A percentile compares a stretch with the other conserved stretches of the same genome.
Evolutionary conservation across 2,797 vertebrate genomes (phyloP).

Genomic region (Gorsachius magnificus): DNA sequence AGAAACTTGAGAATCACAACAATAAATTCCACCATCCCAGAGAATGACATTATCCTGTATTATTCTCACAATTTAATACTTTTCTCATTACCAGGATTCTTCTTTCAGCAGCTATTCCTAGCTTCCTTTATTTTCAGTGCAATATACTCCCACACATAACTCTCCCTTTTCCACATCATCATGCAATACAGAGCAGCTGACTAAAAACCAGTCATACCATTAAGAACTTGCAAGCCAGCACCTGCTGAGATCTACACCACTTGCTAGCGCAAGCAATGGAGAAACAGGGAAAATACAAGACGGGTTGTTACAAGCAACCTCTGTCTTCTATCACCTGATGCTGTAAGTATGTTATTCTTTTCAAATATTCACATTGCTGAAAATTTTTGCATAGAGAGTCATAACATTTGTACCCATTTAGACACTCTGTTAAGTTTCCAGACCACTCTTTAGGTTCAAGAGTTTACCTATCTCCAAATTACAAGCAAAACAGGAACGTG

Average conservation of each 20-base stretch:
- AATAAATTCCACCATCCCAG: neutral
- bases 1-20: neutral
- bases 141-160: neutral
- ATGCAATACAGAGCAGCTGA: neutral
- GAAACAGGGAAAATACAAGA: neutral
- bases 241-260: neutral
- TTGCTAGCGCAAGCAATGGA: neutral
- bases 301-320: neutral
- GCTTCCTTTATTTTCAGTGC: neutral
- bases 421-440: neutral
- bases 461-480: neutral
- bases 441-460: neutral
- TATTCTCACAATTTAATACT: conserved; percentile 51
- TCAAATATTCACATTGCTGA: neutral
- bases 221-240: neutral
- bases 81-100: conserved; percentile 26
- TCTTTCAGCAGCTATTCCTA: conserved; percentile 18
- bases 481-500: neutral
- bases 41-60: conserved; percentile 6
- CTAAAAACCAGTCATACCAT: neutral
- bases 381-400: neutral
- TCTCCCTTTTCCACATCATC: neutral
- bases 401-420: neutral
- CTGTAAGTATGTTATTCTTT: neutral
- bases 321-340: neutral